A percentile compares a stretch with the other conserved stretches of the same genome.
These are phyloP conservation scores for Leptocoma aspasia DNA, from an alignment of 2,113 vertebrate species.

Conservation along the genomic window DNA sequence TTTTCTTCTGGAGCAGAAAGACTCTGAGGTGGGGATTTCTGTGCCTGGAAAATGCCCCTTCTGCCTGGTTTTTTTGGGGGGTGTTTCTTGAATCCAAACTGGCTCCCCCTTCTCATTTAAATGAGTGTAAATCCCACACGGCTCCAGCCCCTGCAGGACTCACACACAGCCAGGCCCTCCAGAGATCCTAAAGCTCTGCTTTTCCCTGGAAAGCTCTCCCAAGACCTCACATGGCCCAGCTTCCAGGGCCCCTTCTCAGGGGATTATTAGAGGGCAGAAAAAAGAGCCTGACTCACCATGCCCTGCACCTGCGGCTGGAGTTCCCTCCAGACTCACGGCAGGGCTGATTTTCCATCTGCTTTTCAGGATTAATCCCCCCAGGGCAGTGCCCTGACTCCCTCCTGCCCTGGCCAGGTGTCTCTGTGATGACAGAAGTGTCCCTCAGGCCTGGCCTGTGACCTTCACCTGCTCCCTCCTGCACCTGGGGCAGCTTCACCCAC, in stretches of 20 bases:
- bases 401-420: neutral
- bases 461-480: neutral
- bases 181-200: neutral
- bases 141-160: neutral
- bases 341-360: constrained; percentile 13
- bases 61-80: neutral
- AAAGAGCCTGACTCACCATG: neutral
- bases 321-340: neutral
- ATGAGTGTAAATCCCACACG: neutral
- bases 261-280: neutral
- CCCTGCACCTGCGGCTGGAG: neutral
- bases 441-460: neutral
- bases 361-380: neutral
- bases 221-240: neutral
- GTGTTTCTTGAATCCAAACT: neutral
- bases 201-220: neutral
- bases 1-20: neutral
- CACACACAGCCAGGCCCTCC: neutral
- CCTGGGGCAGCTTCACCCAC: neutral
- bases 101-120: neutral
- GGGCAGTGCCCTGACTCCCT: neutral
- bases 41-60: neutral
- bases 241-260: neutral
- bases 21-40: neutral
- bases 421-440: neutral